Base-by-base conservation (phyloP, 2,888 invertebrate genomes). In the Sclerodermus sp. region DNA sequence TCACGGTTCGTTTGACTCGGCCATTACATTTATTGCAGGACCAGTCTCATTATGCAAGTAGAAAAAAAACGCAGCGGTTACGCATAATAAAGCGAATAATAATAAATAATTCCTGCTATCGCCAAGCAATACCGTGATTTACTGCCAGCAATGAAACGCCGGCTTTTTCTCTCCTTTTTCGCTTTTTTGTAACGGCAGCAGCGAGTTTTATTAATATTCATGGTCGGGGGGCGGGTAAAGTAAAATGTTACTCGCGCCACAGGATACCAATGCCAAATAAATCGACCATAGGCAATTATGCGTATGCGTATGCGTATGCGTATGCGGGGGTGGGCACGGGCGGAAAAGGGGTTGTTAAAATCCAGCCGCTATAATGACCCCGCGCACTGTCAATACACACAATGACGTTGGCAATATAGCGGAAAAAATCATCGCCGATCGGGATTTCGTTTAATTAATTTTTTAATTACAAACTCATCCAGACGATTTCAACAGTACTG, bases 361-460 rank as follows among this genome's bases (percentile, higher is more conserved):
- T 59, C 53, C 61, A 53, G 58, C 57, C 55, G 58, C 55, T 47
- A 57, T 64, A 63, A 64, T 64, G 63, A 63, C 57, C 53, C 45
- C 51, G 17, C 51, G 56, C 50, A 47, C 48, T 40, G 37, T 46
- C 58, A 50, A 51, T 57, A 61, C 61, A 61, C 39, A 39, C 54
- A 63, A 64, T 64, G 60, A 62, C 52, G 56, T 45, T 38, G 49
- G 10, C 47, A 46, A 53, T 53, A 52, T 46, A 45, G 32, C 12
- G 42, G 47, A 62, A 62, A 64, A 61, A 67, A 57, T 66, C 60
- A 63, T 57, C 61, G 54, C 56, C 60, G 59, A 55, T 55, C 51
- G 59, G 59, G 60, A 68, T 62, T 62, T 59, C 63, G 65, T 64
- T 68, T 66, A 67, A 66, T 70, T 66, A 65, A 70, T 70, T 70